Conservation (phyloP, 2,888 invertebrate species). For the Plebejus argus region DNA sequence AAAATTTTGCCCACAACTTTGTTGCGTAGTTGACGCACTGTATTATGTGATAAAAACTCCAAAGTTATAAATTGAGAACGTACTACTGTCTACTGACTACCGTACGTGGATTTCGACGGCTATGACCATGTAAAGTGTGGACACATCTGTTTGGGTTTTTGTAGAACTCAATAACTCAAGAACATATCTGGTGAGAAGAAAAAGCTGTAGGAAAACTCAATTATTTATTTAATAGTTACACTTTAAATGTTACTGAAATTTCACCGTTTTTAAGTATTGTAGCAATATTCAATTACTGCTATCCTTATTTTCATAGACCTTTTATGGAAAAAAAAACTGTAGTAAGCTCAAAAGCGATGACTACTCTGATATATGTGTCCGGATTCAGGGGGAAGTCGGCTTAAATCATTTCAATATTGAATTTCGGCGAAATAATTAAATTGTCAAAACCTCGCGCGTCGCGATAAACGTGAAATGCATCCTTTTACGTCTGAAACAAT, state of each 20-base stretch:
- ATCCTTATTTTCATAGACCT: neutral
- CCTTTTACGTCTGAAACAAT: constrained; percentile 13
- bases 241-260: too few species aligned
- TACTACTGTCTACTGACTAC: too few species aligned
- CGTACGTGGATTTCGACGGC: too few species aligned
- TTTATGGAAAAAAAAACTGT: neutral
- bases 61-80: too few species aligned
- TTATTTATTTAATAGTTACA: neutral
- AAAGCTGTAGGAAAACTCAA: neutral
- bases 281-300: too few species aligned
- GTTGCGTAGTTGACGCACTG: too few species aligned
- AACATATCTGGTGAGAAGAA: neutral
- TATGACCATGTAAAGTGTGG: too few species aligned
- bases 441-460: neutral
- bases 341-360: neutral
- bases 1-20: too few species aligned
- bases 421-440: neutral
- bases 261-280: too few species aligned
- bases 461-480: constrained; percentile 23
- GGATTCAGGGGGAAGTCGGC: neutral
- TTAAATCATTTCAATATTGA: neutral
- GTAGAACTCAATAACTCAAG: neutral
- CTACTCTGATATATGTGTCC: neutral
- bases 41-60: too few species aligned
- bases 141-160: too few species aligned